Evolutionary conservation across 2,797 vertebrate species (phyloP).

Genomic region (Pteronotus mesoamericanus): DNA sequence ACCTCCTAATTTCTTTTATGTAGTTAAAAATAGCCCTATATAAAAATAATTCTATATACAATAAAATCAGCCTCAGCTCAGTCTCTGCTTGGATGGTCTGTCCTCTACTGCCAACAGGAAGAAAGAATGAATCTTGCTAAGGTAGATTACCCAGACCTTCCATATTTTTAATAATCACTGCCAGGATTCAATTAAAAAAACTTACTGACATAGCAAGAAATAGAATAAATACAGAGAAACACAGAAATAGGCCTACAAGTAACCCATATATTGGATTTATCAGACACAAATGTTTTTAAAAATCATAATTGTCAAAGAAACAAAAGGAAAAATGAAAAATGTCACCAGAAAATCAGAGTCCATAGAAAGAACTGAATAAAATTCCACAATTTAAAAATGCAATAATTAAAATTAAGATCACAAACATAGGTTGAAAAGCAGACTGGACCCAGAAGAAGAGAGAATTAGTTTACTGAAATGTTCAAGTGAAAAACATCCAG

Average conservation of each 20-base stretch:
- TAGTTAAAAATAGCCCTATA: not conserved
- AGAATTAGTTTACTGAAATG: not conserved
- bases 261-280: not conserved
- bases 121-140: not conserved
- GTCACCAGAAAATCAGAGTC: too few relatives aligned
- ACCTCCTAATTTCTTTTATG: not conserved
- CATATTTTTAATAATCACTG: not conserved
- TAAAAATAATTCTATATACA: too few relatives aligned
- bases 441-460: not conserved
- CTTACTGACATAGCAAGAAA: not conserved
- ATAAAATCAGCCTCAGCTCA: not conserved
- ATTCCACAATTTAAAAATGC: too few relatives aligned
- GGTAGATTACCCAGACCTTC: not conserved
- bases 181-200: not conserved
- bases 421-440: not conserved
- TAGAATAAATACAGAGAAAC: not conserved
- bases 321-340: too few relatives aligned
- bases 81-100: not conserved
- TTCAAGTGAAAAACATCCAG: not conserved
- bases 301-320: too few relatives aligned
- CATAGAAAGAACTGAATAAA: too few relatives aligned
- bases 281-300: too few relatives aligned
- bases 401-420: not conserved
- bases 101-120: not conserved
- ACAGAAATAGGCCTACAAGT: not conserved